Evolutionary conservation across 2,797 vertebrate species (phyloP).

Genomic region (Mareca penelope): DNA sequence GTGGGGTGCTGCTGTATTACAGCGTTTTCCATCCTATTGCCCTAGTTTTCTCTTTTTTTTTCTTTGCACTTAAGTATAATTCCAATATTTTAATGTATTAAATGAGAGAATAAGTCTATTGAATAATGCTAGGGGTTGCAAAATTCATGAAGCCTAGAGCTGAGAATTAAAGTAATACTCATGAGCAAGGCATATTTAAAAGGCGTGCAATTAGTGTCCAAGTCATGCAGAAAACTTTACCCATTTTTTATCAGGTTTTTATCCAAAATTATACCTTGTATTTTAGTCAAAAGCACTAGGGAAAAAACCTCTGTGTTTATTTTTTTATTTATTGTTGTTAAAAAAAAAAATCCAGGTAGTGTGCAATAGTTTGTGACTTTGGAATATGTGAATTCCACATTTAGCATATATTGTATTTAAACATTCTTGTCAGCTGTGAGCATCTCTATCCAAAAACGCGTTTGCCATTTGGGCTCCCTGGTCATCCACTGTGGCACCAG

Average conservation of each 20-base stretch:
- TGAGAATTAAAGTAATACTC: background rate
- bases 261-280: background rate
- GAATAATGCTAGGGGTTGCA: background rate
- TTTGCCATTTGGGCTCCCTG: background rate
- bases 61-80: background rate
- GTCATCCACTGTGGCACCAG: too few species aligned
- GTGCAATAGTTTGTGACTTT: background rate
- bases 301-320: too few species aligned
- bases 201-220: background rate
- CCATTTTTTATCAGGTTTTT: background rate
- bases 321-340: too few species aligned
- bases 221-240: background rate
- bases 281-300: background rate
- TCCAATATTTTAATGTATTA: background rate
- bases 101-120: background rate
- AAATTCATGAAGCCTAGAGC: background rate
- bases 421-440: background rate
- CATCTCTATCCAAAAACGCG: background rate
- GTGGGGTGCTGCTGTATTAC: background rate
- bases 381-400: background rate
- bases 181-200: background rate
- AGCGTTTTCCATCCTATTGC: background rate
- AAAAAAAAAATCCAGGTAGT: background rate
- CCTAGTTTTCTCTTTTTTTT: background rate
- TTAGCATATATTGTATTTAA: too few species aligned